These are phyloP conservation scores for Dicentrarchus labrax DNA, from an alignment of 2,113 vertebrate species.

Conservation along the genomic window DNA sequence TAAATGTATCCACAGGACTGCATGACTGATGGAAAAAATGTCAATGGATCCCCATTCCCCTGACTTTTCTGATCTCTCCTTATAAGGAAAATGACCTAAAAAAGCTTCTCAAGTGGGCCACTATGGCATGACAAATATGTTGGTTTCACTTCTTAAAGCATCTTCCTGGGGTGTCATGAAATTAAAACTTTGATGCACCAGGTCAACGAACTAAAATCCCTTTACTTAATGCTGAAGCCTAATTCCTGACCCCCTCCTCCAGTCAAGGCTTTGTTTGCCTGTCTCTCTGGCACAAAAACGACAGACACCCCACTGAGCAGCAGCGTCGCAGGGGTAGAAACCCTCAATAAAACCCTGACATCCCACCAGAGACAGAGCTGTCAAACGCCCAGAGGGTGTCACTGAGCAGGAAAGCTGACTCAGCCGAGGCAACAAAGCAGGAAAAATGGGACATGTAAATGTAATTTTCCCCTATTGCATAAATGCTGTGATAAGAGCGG, in stretches of 20 bases:
- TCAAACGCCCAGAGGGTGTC: constrained; percentile 43
- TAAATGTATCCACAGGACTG: neutral
- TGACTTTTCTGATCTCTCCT: neutral
- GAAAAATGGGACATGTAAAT: constrained; percentile 33
- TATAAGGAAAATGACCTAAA: neutral
- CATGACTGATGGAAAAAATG: neutral
- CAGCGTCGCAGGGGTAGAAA: neutral
- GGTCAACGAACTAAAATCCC: constrained; percentile 2
- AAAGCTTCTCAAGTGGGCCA: neutral
- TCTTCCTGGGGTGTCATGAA: neutral
- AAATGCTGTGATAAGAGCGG: constrained; percentile 27
- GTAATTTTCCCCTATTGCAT: constrained; percentile 37
- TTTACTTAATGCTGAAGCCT: constrained; percentile 47
- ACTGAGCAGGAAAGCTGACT: constrained; percentile 43
- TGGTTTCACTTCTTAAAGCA: neutral
- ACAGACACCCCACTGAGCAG: constrained; percentile 13
- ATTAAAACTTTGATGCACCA: constrained; percentile 1
- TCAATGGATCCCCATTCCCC: neutral
- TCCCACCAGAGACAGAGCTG: constrained; percentile 25
- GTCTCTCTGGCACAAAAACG: constrained; percentile 17
- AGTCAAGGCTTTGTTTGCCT: neutral
- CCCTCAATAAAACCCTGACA: constrained; percentile 41
- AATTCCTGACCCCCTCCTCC: constrained; percentile 36
- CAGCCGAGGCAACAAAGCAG: constrained; percentile 21
- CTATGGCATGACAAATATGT: neutral